A percentile compares a stretch with the other conserved stretches of the same genome.
These are phyloP conservation scores for Acanthiza pusilla DNA, from an alignment of 2,797 vertebrate species.

Conservation along the genomic window DNA sequence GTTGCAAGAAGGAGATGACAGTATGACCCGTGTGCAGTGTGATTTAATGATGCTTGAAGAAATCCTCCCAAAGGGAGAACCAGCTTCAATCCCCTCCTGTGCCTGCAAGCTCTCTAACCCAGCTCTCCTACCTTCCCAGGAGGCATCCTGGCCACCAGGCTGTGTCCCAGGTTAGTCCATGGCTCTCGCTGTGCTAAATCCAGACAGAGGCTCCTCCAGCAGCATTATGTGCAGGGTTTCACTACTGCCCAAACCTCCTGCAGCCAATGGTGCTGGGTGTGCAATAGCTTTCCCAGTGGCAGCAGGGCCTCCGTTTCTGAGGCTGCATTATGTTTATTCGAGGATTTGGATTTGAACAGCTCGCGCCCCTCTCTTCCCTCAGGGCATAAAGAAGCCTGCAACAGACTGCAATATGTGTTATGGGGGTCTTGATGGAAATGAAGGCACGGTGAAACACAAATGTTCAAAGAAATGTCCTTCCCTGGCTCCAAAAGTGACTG, in stretches of 20 bases:
- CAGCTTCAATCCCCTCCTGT: neutral
- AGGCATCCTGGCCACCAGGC: neutral
- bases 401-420: conserved; percentile 52
- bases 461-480: conserved; percentile 34
- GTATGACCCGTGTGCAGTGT: neutral
- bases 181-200: neutral
- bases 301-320: neutral
- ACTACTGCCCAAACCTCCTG: neutral
- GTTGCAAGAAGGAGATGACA: neutral
- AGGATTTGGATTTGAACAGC: conserved; percentile 34
- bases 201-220: neutral
- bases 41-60: neutral
- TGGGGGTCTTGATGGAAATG: conserved; percentile 33
- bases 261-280: neutral
- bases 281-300: neutral
- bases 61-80: neutral
- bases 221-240: rapidly evolving
- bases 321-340: neutral
- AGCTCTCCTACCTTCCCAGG: neutral
- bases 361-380: conserved; percentile 20
- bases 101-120: neutral
- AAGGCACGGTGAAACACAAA: conserved; percentile 24
- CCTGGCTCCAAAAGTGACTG: conserved; percentile 22
- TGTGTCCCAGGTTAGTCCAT: neutral
- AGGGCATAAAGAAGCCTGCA: conserved; percentile 35